Evolutionary conservation across 2,888 invertebrate species (phyloP).

Genomic region (Xylophagus ater): DNA sequence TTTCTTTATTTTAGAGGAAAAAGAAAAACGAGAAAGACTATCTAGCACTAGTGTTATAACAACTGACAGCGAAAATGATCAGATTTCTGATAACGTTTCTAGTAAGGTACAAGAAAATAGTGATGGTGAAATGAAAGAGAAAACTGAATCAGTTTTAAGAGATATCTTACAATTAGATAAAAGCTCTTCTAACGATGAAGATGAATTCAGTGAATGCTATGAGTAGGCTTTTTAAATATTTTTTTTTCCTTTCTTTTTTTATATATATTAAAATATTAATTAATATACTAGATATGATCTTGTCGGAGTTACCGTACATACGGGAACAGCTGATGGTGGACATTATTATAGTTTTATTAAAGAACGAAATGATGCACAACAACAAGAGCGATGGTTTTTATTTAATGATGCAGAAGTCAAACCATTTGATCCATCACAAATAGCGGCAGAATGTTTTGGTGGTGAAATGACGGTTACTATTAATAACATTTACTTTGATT

Average conservation of each 20-base stretch:
- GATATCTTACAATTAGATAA: slow-evolving; percentile 12
- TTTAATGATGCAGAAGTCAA: slow-evolving; percentile 92
- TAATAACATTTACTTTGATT: slow-evolving; percentile 12
- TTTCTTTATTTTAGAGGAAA: slow-evolving; percentile 44
- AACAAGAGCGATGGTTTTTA: slow-evolving; percentile 80
- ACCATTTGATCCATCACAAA: slow-evolving; percentile 87
- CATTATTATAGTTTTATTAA: slow-evolving; percentile 95
- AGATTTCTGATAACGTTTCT: slow-evolving; percentile 3
- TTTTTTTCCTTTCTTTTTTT: slow-evolving; percentile 17
- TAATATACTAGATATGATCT: slow-evolving; percentile 53
- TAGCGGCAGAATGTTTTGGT: slow-evolving; percentile 92
- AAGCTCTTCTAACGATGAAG: slow-evolving; percentile 23
- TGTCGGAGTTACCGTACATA: slow-evolving; percentile 92
- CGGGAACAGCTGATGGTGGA: slow-evolving; percentile 95
- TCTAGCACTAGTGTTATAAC: slow-evolving; percentile 11
- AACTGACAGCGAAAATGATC: slow-evolving; percentile 8
- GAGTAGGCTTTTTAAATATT: slow-evolving; percentile 55
- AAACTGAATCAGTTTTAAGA: slow-evolving; percentile 19
- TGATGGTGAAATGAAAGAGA: slow-evolving; percentile 22
- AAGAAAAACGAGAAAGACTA: slow-evolving; percentile 38
- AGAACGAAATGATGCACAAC: slow-evolving; percentile 54
- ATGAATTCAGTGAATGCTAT: slow-evolving; percentile 58
- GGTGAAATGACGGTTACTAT: slow-evolving; percentile 82
- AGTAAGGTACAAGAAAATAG: slow-evolving; percentile 13
- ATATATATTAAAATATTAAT: neutral